A percentile compares a stretch with the other conserved stretches of the same genome.
Evolutionary conservation across 2,888 invertebrate species (phyloP).

Genomic region (Prosapia bicincta): DNA sequence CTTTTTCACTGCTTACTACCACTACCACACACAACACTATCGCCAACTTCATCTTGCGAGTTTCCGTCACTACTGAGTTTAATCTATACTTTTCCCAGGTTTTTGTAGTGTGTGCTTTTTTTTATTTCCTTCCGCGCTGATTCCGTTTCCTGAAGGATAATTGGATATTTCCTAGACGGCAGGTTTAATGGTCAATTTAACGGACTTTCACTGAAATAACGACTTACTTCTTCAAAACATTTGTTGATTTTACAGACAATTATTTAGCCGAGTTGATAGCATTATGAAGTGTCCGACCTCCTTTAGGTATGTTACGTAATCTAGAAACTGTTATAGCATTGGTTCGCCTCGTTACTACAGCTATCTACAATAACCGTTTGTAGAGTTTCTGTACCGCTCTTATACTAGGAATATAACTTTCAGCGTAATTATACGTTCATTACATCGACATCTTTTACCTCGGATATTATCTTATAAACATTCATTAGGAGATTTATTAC

Average conservation of each 20-base stretch:
- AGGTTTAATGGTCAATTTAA: background rate
- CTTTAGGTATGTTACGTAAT: too few relatives aligned
- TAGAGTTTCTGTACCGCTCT: too few relatives aligned
- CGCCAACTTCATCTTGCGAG: background rate
- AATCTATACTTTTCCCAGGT: background rate
- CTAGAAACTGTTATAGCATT: too few relatives aligned
- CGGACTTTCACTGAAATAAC: background rate
- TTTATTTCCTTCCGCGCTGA: background rate
- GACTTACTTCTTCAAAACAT: background rate
- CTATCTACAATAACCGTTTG: too few relatives aligned
- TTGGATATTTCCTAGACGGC: background rate
- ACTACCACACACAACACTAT: background rate
- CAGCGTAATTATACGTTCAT: too few relatives aligned
- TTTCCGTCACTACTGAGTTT: background rate
- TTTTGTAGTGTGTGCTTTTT: background rate
- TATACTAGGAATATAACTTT: too few relatives aligned
- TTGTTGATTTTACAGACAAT: background rate
- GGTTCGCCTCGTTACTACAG: too few relatives aligned
- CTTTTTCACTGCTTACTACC: background rate
- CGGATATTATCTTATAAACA: too few relatives aligned
- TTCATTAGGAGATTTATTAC: too few relatives aligned
- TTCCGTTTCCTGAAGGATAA: background rate
- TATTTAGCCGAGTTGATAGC: background rate
- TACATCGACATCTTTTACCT: too few relatives aligned
- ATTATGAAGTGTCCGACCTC: too few relatives aligned